phyloP scores from a whole-genome alignment of 2,113 vertebrate species.

The Forbesichthys papilliferus region DNA sequence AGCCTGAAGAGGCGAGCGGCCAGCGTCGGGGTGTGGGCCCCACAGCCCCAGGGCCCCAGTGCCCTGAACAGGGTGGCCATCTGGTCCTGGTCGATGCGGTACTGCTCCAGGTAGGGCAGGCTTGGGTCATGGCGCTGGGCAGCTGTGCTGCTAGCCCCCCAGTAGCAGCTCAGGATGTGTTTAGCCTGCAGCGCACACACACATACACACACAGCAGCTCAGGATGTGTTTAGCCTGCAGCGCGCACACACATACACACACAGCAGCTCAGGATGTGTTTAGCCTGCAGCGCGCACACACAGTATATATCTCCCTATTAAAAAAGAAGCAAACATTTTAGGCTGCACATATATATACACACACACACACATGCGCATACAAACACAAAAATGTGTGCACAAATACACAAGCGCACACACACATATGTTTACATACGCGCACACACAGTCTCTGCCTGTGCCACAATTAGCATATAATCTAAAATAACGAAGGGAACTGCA shows the following conservation, averaged over 20 bases:
- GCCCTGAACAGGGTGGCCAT: slow-evolving; percentile 85
- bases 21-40: slow-evolving; percentile 80
- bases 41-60: slow-evolving; percentile 88
- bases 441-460: too few species aligned
- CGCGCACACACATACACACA: neutral
- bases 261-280: too few species aligned
- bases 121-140: slow-evolving; percentile 88
- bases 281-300: too few species aligned
- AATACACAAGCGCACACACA: too few species aligned
- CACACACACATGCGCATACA: too few species aligned
- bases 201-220: neutral
- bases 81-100: slow-evolving; percentile 87
- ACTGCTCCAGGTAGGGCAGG: slow-evolving; percentile 96
- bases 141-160: slow-evolving; percentile 81
- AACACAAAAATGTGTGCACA: too few species aligned
- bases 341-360: too few species aligned
- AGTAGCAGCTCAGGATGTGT: slow-evolving; percentile 94
- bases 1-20: slow-evolving; percentile 89
- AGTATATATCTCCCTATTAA: too few species aligned
- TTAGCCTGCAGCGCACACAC: slow-evolving; percentile 79
- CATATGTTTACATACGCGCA: too few species aligned
- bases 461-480: too few species aligned
- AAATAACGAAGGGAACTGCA: neutral
- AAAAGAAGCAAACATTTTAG: too few species aligned
- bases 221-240: slow-evolving; percentile 2